Evolutionary conservation across 2,888 invertebrate genomes (phyloP).

Genomic region (Falcaria lacertinaria): DNA sequence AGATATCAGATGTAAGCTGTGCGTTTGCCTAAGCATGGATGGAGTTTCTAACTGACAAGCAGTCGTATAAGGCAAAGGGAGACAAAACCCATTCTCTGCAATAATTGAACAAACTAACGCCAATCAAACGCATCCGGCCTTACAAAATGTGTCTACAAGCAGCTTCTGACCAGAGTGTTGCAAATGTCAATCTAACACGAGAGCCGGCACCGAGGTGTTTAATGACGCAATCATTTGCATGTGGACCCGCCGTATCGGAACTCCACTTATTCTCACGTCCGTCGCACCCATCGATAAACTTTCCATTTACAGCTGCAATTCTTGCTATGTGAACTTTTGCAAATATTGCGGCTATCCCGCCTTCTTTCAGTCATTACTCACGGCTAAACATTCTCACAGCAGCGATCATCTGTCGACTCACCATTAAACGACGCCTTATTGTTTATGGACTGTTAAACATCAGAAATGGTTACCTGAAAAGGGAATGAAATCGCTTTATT

Average conservation of each 20-base stretch:
- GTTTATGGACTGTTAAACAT: conserved; percentile 40
- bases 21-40: background rate
- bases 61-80: conserved; percentile 3
- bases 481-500: conserved; percentile 41
- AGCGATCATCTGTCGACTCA: conserved; percentile 35
- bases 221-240: conserved; percentile 79
- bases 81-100: conserved; percentile 38
- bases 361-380: conserved; percentile 25
- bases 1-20: no score
- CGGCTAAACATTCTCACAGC: conserved; percentile 18
- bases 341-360: conserved; percentile 3
- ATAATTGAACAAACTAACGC: conserved; percentile 61
- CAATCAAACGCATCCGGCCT: conserved; percentile 69
- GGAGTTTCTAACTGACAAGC: background rate
- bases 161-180: conserved; percentile 23
- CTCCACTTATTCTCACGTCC: conserved; percentile 71
- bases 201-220: conserved; percentile 67
- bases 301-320: conserved; percentile 54
- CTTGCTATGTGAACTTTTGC: conserved; percentile 52
- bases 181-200: conserved; percentile 66
- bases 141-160: conserved; percentile 45
- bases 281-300: conserved; percentile 28
- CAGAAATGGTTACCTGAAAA: conserved; percentile 63
- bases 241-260: conserved; percentile 52
- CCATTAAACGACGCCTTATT: conserved; percentile 47